Evolutionary conservation across 2,113 vertebrate species (phyloP).

Genomic region (Apus apus): DNA sequence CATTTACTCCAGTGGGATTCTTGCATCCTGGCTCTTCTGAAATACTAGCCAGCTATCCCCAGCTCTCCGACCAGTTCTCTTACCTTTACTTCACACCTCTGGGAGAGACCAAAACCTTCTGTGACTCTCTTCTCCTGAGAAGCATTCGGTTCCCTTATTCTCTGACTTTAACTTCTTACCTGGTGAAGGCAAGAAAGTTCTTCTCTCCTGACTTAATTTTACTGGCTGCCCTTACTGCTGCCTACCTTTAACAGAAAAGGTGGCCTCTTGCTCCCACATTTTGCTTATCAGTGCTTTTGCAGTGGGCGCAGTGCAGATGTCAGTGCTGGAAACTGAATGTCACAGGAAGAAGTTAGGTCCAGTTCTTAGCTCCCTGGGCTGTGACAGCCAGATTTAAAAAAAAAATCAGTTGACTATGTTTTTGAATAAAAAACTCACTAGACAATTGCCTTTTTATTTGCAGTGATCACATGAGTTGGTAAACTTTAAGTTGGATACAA

Average conservation of each 20-base stretch:
- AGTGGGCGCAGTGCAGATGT: neutral
- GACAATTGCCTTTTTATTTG: neutral
- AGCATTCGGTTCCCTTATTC: neutral
- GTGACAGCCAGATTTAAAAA: neutral
- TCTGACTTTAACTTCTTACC: neutral
- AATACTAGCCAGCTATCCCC: neutral
- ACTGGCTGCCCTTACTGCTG: neutral
- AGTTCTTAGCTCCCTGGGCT: neutral
- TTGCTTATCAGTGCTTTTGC: neutral
- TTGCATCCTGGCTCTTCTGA: neutral
- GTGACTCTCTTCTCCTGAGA: neutral
- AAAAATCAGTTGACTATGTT: neutral
- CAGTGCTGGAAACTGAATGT: neutral
- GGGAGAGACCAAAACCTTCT: neutral
- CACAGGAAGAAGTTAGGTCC: neutral
- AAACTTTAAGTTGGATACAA: neutral
- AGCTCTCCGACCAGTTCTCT: neutral
- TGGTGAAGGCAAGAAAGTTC: neutral
- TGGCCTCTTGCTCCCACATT: neutral
- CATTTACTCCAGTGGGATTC: neutral
- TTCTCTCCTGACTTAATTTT: neutral
- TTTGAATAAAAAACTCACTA: neutral
- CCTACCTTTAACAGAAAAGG: neutral
- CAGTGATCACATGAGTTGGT: neutral
- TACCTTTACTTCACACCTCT: neutral